Base-by-base conservation (phyloP, 2,888 invertebrate genomes). In the Cryptophagus acutangulus region DNA sequence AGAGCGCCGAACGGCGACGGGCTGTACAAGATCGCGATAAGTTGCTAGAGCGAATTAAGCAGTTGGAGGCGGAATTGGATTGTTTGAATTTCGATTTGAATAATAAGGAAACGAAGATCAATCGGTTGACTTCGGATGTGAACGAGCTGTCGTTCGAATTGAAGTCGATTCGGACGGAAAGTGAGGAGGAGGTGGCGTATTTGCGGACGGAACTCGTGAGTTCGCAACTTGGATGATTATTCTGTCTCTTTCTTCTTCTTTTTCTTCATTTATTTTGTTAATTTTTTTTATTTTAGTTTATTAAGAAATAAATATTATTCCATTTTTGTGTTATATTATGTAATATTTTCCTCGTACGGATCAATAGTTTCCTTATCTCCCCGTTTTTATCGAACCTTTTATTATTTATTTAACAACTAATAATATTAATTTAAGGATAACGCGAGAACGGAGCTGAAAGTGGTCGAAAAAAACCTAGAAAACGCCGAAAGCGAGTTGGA, bases 1-100 rank as follows among this genome's bases (percentile, higher is more conserved):
- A 89, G 66, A 86, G 87, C 15, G 76, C 83, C 2, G 89, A 89
- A 62, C 77, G 88, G 50, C 74, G 88, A 54, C 75, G 84, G 52
- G 83, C 85, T 0, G 78, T 86, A 33, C 74, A 75, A 34, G 81
- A 84, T 48, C 81, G 81, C 52, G 82, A 79, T 57, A 77, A 76
- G 51, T 70, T 83, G 50, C 74, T 74, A 46, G 80, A 84, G 48
- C 77, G 77, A 64, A 73, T 85, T 9, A 71, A 75, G 50, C 75
- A 75, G 51, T 70, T 81, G 56, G 78, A 82, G 50, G 76, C 75
- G 2, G 81, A 83, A 54, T 65, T 84, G 46, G 82, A 82, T 61
- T 81, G 80, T 65, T 74, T 75, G 45, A 78, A 74, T 62, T 75
- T 80, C 55, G 80, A 79, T 55, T 69, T 82, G 55, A 74, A 75